These are phyloP conservation scores for Xestia ashworthii DNA, from an alignment of 2,888 invertebrate genomes.

Conservation along the genomic window DNA sequence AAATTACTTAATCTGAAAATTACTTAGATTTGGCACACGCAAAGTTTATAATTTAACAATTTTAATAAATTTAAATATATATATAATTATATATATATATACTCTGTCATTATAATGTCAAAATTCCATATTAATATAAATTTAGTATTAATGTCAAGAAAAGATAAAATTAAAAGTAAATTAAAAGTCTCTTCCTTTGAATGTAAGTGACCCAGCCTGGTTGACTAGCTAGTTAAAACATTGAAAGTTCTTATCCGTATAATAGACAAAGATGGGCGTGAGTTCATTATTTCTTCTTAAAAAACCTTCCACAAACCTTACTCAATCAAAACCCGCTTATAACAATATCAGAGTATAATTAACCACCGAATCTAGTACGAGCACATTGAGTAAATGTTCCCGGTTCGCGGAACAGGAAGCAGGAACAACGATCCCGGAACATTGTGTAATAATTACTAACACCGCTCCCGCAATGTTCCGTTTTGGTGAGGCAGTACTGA, in stretches of 20 bases:
- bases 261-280: neutral
- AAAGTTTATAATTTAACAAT: too few relatives aligned
- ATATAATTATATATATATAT: too few relatives aligned
- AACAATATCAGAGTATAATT: conserved; percentile 17
- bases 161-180: too few relatives aligned
- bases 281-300: neutral
- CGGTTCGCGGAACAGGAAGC: conserved; percentile 41
- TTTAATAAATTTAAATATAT: too few relatives aligned
- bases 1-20: too few relatives aligned
- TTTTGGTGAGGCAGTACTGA: conserved; percentile 17
- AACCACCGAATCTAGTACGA: conserved; percentile 20
- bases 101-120: too few relatives aligned
- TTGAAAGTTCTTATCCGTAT: neutral
- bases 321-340: conserved; percentile 20
- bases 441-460: conserved; percentile 55
- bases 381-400: conserved; percentile 39
- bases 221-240: neutral
- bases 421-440: conserved; percentile 43
- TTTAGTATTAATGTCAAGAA: too few relatives aligned
- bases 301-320: neutral
- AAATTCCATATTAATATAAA: too few relatives aligned
- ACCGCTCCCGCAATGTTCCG: conserved; percentile 32
- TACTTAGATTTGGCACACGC: too few relatives aligned
- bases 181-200: neutral
- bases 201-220: neutral